Evolutionary conservation across 2,888 invertebrate genomes (phyloP).

Genomic region (Synergus itoensis): DNA sequence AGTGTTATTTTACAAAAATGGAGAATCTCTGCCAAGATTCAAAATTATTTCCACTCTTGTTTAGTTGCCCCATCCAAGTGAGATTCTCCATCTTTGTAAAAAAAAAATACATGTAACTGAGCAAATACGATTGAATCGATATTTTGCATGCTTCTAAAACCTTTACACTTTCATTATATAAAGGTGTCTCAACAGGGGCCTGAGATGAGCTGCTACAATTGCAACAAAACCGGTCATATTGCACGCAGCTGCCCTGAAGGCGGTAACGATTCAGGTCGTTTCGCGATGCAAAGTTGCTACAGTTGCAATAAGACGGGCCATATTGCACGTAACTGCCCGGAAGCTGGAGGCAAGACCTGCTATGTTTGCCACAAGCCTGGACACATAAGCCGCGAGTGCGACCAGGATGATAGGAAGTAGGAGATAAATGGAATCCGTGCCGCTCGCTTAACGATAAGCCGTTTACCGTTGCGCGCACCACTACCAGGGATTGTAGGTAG

Average conservation of each 20-base stretch:
- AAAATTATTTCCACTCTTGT: no score
- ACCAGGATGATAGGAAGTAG: conserved; percentile 86
- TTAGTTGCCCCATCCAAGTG: not conserved
- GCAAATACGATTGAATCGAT: not conserved
- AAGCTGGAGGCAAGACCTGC: conserved; percentile 86
- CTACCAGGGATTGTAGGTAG: conserved; percentile 72
- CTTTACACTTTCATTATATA: conserved; percentile 30
- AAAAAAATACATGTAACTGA: not conserved
- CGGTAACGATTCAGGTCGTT: conserved; percentile 79
- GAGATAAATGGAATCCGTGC: conserved; percentile 70
- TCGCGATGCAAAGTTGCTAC: conserved; percentile 80
- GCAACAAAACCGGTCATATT: conserved; percentile 96
- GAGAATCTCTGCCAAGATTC: not conserved
- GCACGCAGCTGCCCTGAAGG: conserved; percentile 91
- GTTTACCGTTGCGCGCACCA: conserved; percentile 74
- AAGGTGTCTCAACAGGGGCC: conserved; percentile 64
- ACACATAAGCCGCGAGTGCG: conserved; percentile 94
- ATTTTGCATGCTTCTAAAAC: conserved; percentile 8
- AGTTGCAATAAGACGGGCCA: conserved; percentile 87
- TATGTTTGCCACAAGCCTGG: conserved; percentile 95
- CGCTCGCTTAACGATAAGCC: conserved; percentile 75
- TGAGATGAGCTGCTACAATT: conserved; percentile 92
- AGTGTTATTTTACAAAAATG: not conserved
- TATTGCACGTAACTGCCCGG: conserved; percentile 83
- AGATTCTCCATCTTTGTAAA: not conserved